Evolutionary conservation across 2,113 vertebrate genomes (phyloP).

Genomic region (human (Homo sapiens)): GRCh38 chr18:63804001-63804500

Average conservation of each 20-base stretch:
- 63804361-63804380: slow-evolving; percentile 78
- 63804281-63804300: slow-evolving; percentile 46
- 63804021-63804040: neutral
- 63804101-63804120: neutral
- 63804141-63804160: neutral
- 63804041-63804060: neutral
- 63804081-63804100: neutral
- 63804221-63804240: slow-evolving; percentile 71
- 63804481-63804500: slow-evolving; percentile 83
- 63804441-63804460: slow-evolving; percentile 81
- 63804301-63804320: slow-evolving; percentile 78
- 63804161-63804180: neutral
- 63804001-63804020: neutral
- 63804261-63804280: slow-evolving; percentile 80
- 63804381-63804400: slow-evolving; percentile 79
- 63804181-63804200: neutral
- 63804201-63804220: neutral
- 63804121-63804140: neutral
- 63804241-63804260: slow-evolving; percentile 67
- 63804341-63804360: slow-evolving; percentile 70
- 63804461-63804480: slow-evolving; percentile 82
- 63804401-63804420: slow-evolving; percentile 84
- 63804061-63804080: neutral
- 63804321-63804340: slow-evolving; percentile 84
- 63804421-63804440: slow-evolving; percentile 76